Evolutionary conservation across 2,888 invertebrate genomes (phyloP), one percentile per base, ranked within the genome.

Genomic region (Auanema sp.): DNA sequence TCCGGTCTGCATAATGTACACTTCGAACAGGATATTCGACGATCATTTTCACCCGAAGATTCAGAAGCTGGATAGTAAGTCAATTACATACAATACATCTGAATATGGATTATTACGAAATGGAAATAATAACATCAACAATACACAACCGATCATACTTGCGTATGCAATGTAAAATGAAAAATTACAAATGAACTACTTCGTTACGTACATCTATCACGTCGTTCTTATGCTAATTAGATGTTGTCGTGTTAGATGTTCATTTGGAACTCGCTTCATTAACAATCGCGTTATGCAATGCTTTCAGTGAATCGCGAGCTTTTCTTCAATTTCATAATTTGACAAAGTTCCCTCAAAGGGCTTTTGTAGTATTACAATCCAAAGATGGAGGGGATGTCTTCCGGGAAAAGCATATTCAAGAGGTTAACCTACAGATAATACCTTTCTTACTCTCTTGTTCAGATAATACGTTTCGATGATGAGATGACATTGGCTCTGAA

Each of bases 21-120:
- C 54, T 60, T 81, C 44, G 80, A 81, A 64, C 71, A 72, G 21
- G 81, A 81, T 57, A 81, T 81, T 53, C 62, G 80, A 14, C 70
- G 68, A 18, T 71, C 74, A n/a, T 81, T 81, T 59, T 79, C 79
- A 10, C 80, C 81, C 0, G 62, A 64, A n/a, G 71, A 79, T 56
- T 81, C 81, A 3, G 66, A 73, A 56, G 71, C 79, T 25, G 69
- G 74, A 55, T 69, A 71, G 81, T 81, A 25, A 69, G 76, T 71
- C 16, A 23, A n/a, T 16, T 49, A 50, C 8, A 33, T 5, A 33
- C 33, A 33, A n/a, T n/a, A 43, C 43, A 14, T 43, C n/a, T 47
- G 47, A 47, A 47, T 8, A 47, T 11, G 6, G 11, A 47, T 33
- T 33, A 33, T 33, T 33, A 33, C 33, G 33, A 33, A 33, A 33